phyloP scores from a whole-genome alignment of 2,113 vertebrate genomes.

The Colaptes auratus region DNA sequence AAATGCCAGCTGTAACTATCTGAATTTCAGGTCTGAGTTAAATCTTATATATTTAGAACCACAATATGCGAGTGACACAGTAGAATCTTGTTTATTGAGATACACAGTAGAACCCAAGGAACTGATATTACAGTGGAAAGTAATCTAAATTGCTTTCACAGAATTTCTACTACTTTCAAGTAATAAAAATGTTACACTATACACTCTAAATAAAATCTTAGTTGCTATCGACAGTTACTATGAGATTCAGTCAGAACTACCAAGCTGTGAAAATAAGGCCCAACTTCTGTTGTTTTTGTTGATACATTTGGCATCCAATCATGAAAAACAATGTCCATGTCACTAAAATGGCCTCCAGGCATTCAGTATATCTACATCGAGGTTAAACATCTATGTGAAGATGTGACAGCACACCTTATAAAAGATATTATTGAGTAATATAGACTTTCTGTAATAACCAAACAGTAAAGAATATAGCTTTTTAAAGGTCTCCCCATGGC shows the following conservation, averaged over 20 bases:
- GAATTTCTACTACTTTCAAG: conserved; percentile 78
- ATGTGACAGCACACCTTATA: conserved; percentile 85
- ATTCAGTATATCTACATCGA: conserved; percentile 81
- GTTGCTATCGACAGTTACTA: conserved; percentile 77
- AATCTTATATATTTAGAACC: conserved; percentile 63
- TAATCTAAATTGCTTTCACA: conserved; percentile 79
- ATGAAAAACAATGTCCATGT: conserved; percentile 82
- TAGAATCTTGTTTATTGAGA: conserved; percentile 74
- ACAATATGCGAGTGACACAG: conserved; percentile 40
- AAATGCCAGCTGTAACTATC: conserved; percentile 59
- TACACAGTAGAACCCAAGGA: conserved; percentile 72
- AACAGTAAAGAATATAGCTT: conserved; percentile 88
- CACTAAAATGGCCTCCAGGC: conserved; percentile 81
- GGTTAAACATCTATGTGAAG: conserved; percentile 86
- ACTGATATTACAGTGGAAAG: conserved; percentile 69
- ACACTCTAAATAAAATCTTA: conserved; percentile 80
- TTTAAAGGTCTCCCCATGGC: conserved; percentile 87
- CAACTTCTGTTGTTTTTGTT: conserved; percentile 76
- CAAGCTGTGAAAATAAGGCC: conserved; percentile 76
- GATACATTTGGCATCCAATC: conserved; percentile 83
- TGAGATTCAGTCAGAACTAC: conserved; percentile 76
- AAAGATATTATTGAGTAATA: conserved; percentile 88
- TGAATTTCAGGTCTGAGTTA: conserved; percentile 54
- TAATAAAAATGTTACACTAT: conserved; percentile 80
- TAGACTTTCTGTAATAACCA: conserved; percentile 89